Conservation (phyloP, 37 sponge, comb jelly and placozoan genomes). For the Geodia barretti region DNA sequence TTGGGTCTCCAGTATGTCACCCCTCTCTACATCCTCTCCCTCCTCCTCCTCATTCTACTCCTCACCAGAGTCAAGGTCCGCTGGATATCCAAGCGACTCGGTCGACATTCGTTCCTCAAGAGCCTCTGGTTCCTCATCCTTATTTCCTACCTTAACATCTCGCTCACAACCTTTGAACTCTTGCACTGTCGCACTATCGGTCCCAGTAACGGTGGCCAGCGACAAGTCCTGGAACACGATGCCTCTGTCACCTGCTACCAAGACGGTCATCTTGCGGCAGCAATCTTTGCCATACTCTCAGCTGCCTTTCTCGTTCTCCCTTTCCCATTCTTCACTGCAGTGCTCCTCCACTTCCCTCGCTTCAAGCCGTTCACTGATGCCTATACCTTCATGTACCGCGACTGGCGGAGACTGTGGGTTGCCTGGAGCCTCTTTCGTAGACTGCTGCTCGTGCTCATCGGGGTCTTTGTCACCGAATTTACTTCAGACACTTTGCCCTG, state of each 20-base stretch:
- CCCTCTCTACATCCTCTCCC: slow-evolving; percentile 62
- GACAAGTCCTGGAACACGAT: slow-evolving; percentile 51
- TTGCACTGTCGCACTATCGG: slow-evolving; percentile 57
- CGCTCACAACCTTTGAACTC: slow-evolving; percentile 51
- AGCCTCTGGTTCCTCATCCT: slow-evolving; percentile 71
- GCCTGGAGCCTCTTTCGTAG: slow-evolving; percentile 27
- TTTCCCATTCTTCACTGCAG: slow-evolving; percentile 46
- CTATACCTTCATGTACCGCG: slow-evolving; percentile 48
- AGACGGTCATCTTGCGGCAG: slow-evolving; percentile 52
- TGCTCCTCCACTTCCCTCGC: slow-evolving; percentile 25
- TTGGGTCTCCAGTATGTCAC: slow-evolving; percentile 56
- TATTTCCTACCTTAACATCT: slow-evolving; percentile 69
- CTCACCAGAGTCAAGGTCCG: slow-evolving; percentile 30
- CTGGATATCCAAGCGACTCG: slow-evolving; percentile 33
- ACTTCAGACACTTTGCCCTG: slow-evolving; percentile 41
- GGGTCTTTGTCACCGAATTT: slow-evolving; percentile 54
- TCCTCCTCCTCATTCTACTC: slow-evolving; percentile 29
- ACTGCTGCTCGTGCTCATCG: slow-evolving; percentile 50
- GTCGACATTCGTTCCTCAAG: slow-evolving; percentile 64
- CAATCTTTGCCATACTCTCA: slow-evolving; percentile 44
- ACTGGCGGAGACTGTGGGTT: slow-evolving; percentile 63
- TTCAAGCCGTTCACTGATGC: slow-evolving; percentile 72
- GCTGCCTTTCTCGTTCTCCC: slow-evolving; percentile 44
- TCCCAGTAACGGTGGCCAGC: neutral
- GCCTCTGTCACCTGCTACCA: slow-evolving; percentile 49